Conservation (phyloP, 1,140 invertebrate species). For the Stegodyphus dumicola region DNA sequence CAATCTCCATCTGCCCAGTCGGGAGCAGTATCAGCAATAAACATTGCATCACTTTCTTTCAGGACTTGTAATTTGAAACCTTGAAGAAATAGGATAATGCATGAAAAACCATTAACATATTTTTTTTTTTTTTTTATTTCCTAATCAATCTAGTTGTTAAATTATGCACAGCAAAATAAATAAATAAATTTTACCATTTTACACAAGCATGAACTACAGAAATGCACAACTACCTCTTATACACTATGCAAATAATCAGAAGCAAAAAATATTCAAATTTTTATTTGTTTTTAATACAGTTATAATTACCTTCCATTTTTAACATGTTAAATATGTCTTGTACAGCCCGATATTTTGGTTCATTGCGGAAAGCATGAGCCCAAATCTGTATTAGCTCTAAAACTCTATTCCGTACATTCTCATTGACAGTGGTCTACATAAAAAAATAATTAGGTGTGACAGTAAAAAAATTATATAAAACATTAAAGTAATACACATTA, state of each 20-base stretch:
- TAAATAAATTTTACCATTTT: too few relatives aligned
- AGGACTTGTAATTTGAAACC: conserved; percentile 90
- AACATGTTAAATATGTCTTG: conserved; percentile 93
- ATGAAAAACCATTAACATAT: background rate
- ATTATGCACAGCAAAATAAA: too few relatives aligned
- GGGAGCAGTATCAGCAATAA: conserved; percentile 94
- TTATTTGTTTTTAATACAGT: background rate
- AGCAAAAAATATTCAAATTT: too few relatives aligned
- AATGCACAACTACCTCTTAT: too few relatives aligned
- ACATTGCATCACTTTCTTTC: conserved; percentile 99
- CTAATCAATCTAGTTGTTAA: too few relatives aligned
- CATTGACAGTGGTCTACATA: conserved; percentile 78
- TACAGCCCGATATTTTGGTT: conserved; percentile 82
- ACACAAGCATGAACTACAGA: too few relatives aligned
- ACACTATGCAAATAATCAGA: too few relatives aligned
- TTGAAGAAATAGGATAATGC: conserved; percentile 54
- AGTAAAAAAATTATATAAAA: background rate
- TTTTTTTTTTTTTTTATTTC: too few relatives aligned
- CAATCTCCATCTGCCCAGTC: conserved; percentile 96
- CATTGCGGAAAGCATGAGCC: conserved; percentile 95
- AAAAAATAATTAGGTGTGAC: background rate
- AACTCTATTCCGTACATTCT: conserved; percentile 88
- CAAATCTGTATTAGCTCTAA: conserved; percentile 95
- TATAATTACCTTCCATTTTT: conserved; percentile 81
- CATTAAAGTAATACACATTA: background rate